phyloP scores from a whole-genome alignment of 1,140 invertebrate genomes.

The Nasonia longicornis region DNA sequence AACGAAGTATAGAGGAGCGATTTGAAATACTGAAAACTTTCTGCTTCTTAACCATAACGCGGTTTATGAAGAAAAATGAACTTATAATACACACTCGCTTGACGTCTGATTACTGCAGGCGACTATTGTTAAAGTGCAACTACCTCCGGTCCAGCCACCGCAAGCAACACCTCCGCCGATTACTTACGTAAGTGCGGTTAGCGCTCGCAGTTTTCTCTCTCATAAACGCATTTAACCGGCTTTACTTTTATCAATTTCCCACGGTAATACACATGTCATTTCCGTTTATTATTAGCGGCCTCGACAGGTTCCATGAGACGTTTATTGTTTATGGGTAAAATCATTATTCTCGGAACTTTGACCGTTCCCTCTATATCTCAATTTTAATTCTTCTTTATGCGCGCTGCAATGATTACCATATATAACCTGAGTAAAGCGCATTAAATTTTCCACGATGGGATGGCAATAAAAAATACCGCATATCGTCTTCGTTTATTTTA shows the following conservation, averaged over 20 bases:
- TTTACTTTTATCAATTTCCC: constrained; percentile 3
- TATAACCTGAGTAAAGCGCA: no score
- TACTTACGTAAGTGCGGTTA: constrained; percentile 19
- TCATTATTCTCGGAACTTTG: neutral
- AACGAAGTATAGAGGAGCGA: neutral
- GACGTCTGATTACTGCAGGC: neutral
- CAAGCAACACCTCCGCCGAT: constrained; percentile 13
- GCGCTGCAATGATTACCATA: no score
- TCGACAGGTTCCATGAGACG: neutral
- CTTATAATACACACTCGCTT: neutral
- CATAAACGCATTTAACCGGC: neutral
- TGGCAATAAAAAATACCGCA: no score
- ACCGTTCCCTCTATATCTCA: neutral
- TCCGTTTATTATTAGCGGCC: neutral
- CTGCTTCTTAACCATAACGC: neutral
- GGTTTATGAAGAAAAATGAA: neutral
- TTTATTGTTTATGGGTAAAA: neutral
- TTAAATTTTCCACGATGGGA: no score
- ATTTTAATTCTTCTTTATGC: no score
- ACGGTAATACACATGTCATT: constrained; percentile 16
- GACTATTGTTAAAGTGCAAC: constrained; percentile 11
- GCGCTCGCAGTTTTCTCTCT: constrained; percentile 1
- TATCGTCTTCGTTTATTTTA: no score
- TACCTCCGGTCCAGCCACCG: constrained; percentile 16
- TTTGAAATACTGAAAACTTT: neutral